Base-by-base conservation (phyloP, 2,113 vertebrate species). In the Pao palembangensis region DNA sequence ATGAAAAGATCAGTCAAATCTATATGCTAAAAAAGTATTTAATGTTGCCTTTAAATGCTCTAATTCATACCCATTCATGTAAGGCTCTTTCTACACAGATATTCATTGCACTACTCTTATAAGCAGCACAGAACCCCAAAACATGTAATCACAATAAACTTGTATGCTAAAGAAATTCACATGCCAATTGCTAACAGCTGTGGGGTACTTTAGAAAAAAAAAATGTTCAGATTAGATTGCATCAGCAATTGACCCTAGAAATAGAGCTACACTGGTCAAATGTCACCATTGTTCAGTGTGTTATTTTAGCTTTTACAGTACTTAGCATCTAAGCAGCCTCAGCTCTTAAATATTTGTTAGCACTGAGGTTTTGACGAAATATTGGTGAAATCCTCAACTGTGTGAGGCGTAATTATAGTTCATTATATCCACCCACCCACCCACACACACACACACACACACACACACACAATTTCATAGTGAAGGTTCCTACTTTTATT, bases 131-230 rank as follows among this genome's bases (percentile, higher is more conserved):
- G 55, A 71, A 55, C 75, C 43, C 13, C 53, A 51, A 76, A 82
- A 83, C 78, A 78, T 78, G 64, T 71, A 76, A 79, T 83, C 71
- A 64, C 62, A 64, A 64, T 75, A 67, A 76, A 63, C 72, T 80
- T 65, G 58, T 64, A 78, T 5, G 20, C 65, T 64, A 55, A 38
- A 64, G 20, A 53, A 58, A 63, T 18, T 75, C 75, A 79, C 80
- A 53, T 46, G 23, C 59, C 78, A 75, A 87, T 71, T 63, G 69
- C 68, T 65, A 69, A 56, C 76, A 78, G 63, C 69, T 76, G 64
- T 13, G 25, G 2, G 6, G 25, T 28, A 28, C 25, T 28, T 0
- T 61, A 44, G 19, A 43, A 18, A n/a, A 18, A 28, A 23, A 23
- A 23, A 23, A 23, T 2, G 61, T 23, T 0, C 46, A 15, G 51